A percentile compares a stretch with the other conserved stretches of the same genome.
phyloP scores from a whole-genome alignment of 1,140 invertebrate species.

The Agraylea sexmaculata region DNA sequence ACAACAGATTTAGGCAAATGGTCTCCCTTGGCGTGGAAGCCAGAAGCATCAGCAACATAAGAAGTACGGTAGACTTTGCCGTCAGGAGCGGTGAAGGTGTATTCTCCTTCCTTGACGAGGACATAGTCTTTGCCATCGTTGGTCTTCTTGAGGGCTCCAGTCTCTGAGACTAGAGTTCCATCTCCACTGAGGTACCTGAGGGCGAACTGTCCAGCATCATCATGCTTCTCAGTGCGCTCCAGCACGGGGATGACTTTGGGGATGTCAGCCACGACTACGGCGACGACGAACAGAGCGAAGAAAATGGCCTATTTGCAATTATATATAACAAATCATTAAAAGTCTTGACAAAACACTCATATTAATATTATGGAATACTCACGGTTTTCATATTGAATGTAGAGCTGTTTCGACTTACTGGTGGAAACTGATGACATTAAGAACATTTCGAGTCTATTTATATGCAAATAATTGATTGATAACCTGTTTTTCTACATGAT shows the following conservation, averaged over 20 bases:
- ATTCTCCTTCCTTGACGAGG: conserved; percentile 25
- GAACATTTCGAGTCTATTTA: no score
- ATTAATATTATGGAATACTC: no score
- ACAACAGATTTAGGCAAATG: conserved; percentile 28
- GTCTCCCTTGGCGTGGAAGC: conserved; percentile 26
- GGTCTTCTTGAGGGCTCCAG: conserved; percentile 26
- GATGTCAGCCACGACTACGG: conserved; percentile 2
- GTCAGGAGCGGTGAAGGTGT: conserved; percentile 26
- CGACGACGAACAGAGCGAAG: conserved; percentile 3
- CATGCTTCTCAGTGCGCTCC: conserved; percentile 25
- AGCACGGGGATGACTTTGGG: conserved; percentile 18
- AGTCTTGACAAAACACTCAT: no score
- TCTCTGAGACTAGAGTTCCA: conserved; percentile 27
- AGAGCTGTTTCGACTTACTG: no score
- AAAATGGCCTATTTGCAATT: conserved; percentile 6
- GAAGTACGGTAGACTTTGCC: conserved; percentile 27
- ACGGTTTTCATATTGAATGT: no score
- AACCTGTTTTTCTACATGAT: no score
- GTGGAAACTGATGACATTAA: no score
- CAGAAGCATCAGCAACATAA: conserved; percentile 28
- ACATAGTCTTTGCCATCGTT: conserved; percentile 24
- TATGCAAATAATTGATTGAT: no score
- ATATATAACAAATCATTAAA: no score
- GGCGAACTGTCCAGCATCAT: conserved; percentile 30
- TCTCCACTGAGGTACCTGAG: conserved; percentile 30